These are phyloP conservation scores for Aphrophora alni DNA, from an alignment of 2,888 invertebrate genomes.

Conservation along the genomic window DNA sequence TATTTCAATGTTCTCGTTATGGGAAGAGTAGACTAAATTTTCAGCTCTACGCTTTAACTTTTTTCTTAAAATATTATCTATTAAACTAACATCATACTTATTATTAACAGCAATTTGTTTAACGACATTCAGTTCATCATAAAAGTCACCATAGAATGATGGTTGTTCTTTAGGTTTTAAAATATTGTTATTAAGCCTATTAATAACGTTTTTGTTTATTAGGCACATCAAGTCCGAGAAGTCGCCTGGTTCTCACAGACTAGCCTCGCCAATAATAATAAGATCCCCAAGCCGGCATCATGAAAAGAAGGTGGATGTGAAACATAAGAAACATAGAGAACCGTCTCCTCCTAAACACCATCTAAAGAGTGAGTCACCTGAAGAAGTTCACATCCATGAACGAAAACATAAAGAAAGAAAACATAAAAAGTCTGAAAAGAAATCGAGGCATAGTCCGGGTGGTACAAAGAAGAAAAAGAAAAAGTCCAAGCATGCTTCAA, in stretches of 20 bases:
- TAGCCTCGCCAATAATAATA: neutral
- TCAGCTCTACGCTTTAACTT: no score
- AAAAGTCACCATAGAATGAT: no score
- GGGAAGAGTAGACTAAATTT: no score
- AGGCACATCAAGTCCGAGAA: slow-evolving; percentile 25
- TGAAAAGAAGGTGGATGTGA: slow-evolving; percentile 14
- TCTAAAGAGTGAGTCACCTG: neutral
- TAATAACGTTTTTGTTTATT: neutral
- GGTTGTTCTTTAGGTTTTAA: no score
- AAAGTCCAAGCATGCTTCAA: slow-evolving; percentile 30
- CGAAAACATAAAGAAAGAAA: slow-evolving; percentile 36
- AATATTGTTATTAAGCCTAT: no score
- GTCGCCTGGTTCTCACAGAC: slow-evolving; percentile 23
- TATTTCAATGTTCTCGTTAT: no score
- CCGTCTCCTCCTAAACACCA: neutral
- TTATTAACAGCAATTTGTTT: no score
- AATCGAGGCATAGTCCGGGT: slow-evolving; percentile 38
- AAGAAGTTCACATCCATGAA: neutral
- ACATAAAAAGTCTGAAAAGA: slow-evolving; percentile 39
- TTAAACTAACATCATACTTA: no score
- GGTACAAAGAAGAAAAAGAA: slow-evolving; percentile 37
- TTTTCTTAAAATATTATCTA: no score
- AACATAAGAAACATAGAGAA: slow-evolving; percentile 38
- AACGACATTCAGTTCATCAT: no score
- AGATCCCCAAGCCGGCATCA: slow-evolving; percentile 18